Evolutionary conservation across 2,888 invertebrate genomes (phyloP).

Genomic region (Steinernema hermaphroditum): DNA sequence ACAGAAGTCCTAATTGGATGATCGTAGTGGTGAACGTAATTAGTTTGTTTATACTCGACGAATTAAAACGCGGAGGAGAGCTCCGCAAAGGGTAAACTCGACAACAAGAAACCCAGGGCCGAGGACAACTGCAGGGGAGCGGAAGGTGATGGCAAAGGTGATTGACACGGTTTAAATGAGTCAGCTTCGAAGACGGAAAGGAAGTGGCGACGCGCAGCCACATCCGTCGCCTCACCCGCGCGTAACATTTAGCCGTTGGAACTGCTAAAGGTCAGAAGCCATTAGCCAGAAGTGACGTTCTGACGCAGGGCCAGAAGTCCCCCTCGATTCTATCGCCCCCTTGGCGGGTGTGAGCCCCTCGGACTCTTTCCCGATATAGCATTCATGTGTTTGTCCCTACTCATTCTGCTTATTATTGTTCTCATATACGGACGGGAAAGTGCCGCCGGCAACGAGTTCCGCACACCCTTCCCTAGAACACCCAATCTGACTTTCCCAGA

Average conservation of each 20-base stretch:
- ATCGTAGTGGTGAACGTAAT: slow-evolving; percentile 24
- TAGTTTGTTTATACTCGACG: slow-evolving; percentile 20
- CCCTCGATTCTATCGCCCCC: too few relatives aligned
- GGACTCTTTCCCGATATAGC: background rate
- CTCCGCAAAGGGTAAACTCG: too few relatives aligned
- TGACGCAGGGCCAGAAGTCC: too few relatives aligned
- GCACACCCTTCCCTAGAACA: background rate
- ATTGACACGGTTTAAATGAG: slow-evolving; percentile 12
- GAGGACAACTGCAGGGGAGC: too few relatives aligned
- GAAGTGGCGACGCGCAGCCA: too few relatives aligned
- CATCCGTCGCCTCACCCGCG: too few relatives aligned
- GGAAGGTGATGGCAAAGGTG: too few relatives aligned
- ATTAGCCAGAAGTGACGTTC: background rate
- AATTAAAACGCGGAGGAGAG: slow-evolving; percentile 4
- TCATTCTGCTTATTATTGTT: background rate
- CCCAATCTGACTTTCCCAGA: background rate
- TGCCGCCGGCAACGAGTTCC: too few relatives aligned
- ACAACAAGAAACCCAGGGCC: too few relatives aligned
- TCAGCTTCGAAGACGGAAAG: background rate
- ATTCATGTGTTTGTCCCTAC: background rate
- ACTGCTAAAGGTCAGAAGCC: slow-evolving; percentile 20
- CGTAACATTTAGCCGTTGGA: too few relatives aligned
- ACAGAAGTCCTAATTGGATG: slow-evolving; percentile 16
- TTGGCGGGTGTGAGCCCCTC: too few relatives aligned
- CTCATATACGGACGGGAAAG: background rate